Base-by-base conservation (phyloP, 1,140 invertebrate species). In the Stegodyphus mimosarum region DNA sequence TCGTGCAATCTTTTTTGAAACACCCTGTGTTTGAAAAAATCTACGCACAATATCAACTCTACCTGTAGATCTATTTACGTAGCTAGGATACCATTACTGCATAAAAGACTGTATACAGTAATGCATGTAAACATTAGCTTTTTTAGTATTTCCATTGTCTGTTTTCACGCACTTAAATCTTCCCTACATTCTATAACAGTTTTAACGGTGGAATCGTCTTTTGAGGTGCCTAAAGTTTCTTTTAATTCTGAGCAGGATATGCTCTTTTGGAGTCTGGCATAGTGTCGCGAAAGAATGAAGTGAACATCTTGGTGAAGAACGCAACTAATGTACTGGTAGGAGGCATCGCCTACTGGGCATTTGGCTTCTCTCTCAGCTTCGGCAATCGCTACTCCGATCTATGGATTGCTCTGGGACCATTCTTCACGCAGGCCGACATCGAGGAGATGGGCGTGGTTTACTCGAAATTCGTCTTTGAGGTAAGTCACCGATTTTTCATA, bases 301-400 rank as follows among this genome's bases (percentile, higher is more conserved):
- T 90, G 0, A 91, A 91, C 76, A 91, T 91, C 17, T 88, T 90
- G 88, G 87, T 90, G 6, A 90, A 91, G 87, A 90, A 91, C 73
- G 89, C 90, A 7, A 88, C 90, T 1, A 90, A 90, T 52, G 89
- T 90, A 2, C 87, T 90, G 7, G 88, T 89, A 52, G 90, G 90
- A 2, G 89, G 90, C 0, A 83, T 90, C 7, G 88, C 89, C 6
- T 91, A 88, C 83, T 91, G 90, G 90, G 87, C 88, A 52, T 90
- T 89, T 79, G 90, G 90, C 0, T 91, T 89, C 70, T 88, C 89
- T 1, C 76, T 91, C 5, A 88, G 88, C 71, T 91, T 90, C 66
- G 90, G 90, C 1, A 88, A 89, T 15, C 67, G 67, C 6, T 78
- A 85, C 18, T 79, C 80, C 0, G 70, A 87, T 78, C 13, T 78